Percentiles rank a stretch among this genome's conserved stretches.
These are phyloP conservation scores for Trichonephila clavipes DNA, from an alignment of 1,140 invertebrate species.

Conservation along the genomic window DNA sequence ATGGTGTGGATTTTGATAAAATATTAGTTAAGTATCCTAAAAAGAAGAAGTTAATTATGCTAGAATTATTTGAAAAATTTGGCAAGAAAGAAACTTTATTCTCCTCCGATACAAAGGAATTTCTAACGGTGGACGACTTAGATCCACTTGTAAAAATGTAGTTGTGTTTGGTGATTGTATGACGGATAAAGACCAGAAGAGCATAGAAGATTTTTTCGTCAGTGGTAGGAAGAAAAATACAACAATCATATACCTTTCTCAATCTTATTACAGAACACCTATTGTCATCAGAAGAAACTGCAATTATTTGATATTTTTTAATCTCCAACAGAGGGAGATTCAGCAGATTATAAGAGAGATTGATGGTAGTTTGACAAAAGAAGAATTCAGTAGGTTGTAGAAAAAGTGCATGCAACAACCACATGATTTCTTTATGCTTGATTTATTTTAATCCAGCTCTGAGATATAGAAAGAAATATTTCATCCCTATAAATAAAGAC, in stretches of 20 bases:
- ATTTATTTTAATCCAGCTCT: conserved; percentile 32
- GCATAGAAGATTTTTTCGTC: conserved; percentile 18
- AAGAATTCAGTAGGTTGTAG: not conserved
- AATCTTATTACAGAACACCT: conserved; percentile 34
- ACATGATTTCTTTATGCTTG: conserved; percentile 27
- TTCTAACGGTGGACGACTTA: not conserved
- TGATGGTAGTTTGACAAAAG: not conserved
- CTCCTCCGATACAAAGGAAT: too few species aligned
- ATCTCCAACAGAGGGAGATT: conserved; percentile 13
- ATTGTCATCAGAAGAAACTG: conserved; percentile 48
- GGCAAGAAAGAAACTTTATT: too few species aligned
- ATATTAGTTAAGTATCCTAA: too few species aligned
- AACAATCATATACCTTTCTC: conserved; percentile 41
- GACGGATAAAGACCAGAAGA: not conserved
- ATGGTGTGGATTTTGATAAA: too few species aligned
- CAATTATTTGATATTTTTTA: conserved; percentile 20
- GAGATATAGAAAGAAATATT: not conserved
- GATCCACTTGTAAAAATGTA: conserved; percentile 7
- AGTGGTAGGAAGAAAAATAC: conserved; percentile 52
- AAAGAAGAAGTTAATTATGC: too few species aligned
- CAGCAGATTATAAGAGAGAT: conserved; percentile 24
- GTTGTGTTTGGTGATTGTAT: conserved; percentile 29
- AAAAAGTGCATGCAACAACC: conserved; percentile 23
- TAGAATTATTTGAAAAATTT: too few species aligned
- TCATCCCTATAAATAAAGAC: too few species aligned